Evolutionary conservation across 2,113 vertebrate species (phyloP), one percentile per base, ranked within the genome.

Genomic region (Pleuronectes platessa): DNA sequence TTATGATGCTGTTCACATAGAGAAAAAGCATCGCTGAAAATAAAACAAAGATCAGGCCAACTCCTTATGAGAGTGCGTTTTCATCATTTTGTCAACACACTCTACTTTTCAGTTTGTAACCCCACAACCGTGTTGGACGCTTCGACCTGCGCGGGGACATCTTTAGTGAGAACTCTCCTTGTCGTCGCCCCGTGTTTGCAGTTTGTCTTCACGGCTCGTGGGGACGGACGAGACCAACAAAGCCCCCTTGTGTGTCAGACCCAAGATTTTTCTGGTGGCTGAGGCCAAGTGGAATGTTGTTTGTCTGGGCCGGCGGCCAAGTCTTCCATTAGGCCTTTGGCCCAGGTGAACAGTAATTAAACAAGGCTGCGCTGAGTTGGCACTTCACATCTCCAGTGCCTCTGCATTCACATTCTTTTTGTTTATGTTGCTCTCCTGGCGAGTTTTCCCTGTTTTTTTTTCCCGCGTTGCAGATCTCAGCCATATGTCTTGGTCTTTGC

Each of bases 271-370:
- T 78, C 70, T 81, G 60, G 54, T 56, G 26, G 66, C 62, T 49
- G 72, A 86, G 81, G 86, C 87, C 83, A 84, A 91, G 90, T 73
- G 71, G 79, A 89, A 78, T 86, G 40, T 78, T 91, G 91, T 92
- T 93, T 93, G 87, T 88, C 94, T 93, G 92, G 94, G 94, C 93
- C 71, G 5, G 54, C 66, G 53, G 92, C 94, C 93, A 95, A 92
- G 76, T 84, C 85, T 79, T 93, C 93, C 93, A 94, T 95, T 94
- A 94, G 88, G 91, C 90, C 88, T 91, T 89, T 93, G 89, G 93
- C 89, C 89, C 88, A 94, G 92, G 91, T 94, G 90, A 92, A 85
- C 83, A 73, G 78, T 86, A 90, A 93, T 93, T 93, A 92, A 93
- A 93, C 86, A 87, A 86, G 82, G 77, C 85, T 59, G 60, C 20